phyloP scores from a whole-genome alignment of 2,797 vertebrate species.

The Hippocampus kuda region DNA sequence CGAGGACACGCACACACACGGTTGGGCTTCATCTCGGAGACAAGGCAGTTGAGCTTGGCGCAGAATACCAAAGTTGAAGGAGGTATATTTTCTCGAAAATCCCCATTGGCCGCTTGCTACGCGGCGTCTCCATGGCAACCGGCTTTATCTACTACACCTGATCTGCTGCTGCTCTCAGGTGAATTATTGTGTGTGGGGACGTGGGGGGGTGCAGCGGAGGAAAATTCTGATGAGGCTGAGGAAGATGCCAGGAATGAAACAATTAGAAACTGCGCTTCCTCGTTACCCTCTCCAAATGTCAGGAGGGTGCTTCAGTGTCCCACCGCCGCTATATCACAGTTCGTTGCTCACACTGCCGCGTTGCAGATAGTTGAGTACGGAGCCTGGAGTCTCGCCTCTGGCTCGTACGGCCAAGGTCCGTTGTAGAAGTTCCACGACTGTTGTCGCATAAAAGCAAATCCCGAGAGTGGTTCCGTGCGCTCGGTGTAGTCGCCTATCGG shows the following conservation, averaged over 20 bases:
- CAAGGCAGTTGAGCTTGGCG: conserved; percentile 1
- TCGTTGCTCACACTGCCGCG: not conserved
- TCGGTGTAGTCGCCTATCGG: too few relatives aligned
- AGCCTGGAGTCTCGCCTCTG: too few relatives aligned
- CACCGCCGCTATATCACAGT: not conserved
- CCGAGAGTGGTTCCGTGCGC: too few relatives aligned
- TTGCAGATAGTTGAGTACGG: too few relatives aligned
- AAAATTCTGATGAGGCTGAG: not conserved
- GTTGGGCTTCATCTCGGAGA: not conserved
- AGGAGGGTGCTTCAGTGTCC: not conserved
- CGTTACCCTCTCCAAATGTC: not conserved
- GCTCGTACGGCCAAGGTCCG: too few relatives aligned
- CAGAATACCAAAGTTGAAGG: conserved; percentile 1
- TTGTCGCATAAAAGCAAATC: too few relatives aligned
- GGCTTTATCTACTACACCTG: conserved; percentile 16
- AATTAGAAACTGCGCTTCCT: not conserved
- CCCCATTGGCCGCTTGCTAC: conserved; percentile 6
- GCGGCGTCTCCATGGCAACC: conserved; percentile 30
- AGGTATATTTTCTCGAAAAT: not conserved
- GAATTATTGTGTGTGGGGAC: conserved; percentile 7
- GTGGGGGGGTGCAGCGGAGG: not conserved
- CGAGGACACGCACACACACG: not conserved
- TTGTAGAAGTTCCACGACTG: too few relatives aligned
- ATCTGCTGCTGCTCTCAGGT: conserved; percentile 16
- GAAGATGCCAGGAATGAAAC: not conserved